Conservation (phyloP, 2,797 vertebrate genomes). For the Petrocephalus sullivani region DNA sequence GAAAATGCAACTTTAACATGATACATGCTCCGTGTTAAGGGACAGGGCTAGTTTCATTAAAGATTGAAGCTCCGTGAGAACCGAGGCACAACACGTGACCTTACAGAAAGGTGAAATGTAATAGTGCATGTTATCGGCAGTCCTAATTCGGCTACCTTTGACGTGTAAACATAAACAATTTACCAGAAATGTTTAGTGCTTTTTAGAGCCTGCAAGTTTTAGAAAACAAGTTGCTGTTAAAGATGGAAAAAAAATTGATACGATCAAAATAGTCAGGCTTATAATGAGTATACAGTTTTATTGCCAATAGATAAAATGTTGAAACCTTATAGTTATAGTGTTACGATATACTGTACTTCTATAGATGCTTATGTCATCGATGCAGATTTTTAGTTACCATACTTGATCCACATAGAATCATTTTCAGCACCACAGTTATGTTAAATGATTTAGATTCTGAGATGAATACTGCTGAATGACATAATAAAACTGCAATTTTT, state of each 20-base stretch:
- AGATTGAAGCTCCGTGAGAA: background rate
- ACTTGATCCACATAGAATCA: background rate
- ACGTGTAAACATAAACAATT: background rate
- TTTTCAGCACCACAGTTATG: background rate
- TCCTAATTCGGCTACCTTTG: background rate
- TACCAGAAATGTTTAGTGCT: background rate
- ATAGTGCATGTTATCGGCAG: background rate
- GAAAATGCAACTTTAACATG: background rate
- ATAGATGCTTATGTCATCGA: background rate
- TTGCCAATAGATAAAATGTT: background rate
- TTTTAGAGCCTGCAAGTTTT: background rate
- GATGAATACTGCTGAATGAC: background rate
- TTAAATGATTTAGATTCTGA: background rate
- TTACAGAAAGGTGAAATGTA: background rate
- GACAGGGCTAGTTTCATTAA: background rate
- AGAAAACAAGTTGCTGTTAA: background rate
- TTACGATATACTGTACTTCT: background rate
- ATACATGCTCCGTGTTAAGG: background rate
- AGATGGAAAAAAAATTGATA: background rate
- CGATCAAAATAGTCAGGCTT: background rate
- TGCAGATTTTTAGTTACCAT: background rate
- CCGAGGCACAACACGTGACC: background rate
- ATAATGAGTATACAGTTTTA: background rate
- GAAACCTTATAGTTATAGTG: background rate
- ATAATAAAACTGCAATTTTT: background rate